These are phyloP conservation scores for Stigmatopora argus DNA, from an alignment of 2,113 vertebrate genomes.

Conservation along the genomic window DNA sequence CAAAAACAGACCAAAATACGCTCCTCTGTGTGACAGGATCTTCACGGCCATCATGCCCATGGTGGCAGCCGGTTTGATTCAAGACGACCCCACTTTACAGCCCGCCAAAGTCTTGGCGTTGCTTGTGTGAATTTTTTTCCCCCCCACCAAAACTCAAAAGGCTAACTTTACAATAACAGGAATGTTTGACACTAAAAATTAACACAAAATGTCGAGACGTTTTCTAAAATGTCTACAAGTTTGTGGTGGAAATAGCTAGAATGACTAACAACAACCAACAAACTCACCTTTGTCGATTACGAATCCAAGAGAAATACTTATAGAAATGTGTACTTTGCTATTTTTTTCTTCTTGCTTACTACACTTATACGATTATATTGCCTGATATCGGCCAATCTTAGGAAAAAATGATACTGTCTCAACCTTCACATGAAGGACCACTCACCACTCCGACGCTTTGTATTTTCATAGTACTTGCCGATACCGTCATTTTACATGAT, in stretches of 20 bases:
- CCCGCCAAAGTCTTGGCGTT: slow-evolving; percentile 90
- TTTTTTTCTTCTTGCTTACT: no score
- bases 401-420: no score
- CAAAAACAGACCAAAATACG: no score
- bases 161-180: background rate
- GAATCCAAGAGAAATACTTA: no score
- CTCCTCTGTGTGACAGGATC: slow-evolving; percentile 83
- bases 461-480: no score
- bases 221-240: background rate
- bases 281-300: background rate
- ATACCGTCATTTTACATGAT: no score
- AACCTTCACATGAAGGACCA: no score
- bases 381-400: no score
- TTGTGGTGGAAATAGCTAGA: background rate
- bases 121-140: slow-evolving; percentile 78
- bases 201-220: background rate
- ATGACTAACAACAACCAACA: background rate
- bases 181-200: background rate
- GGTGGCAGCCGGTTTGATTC: slow-evolving; percentile 95
- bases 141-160: background rate
- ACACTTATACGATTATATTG: no score
- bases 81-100: slow-evolving; percentile 97
- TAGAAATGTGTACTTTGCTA: no score
- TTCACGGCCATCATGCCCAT: slow-evolving; percentile 99
- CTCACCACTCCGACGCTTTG: no score